Base-by-base conservation (phyloP, 2,797 vertebrate species). In the Decapterus maruadsi region DNA sequence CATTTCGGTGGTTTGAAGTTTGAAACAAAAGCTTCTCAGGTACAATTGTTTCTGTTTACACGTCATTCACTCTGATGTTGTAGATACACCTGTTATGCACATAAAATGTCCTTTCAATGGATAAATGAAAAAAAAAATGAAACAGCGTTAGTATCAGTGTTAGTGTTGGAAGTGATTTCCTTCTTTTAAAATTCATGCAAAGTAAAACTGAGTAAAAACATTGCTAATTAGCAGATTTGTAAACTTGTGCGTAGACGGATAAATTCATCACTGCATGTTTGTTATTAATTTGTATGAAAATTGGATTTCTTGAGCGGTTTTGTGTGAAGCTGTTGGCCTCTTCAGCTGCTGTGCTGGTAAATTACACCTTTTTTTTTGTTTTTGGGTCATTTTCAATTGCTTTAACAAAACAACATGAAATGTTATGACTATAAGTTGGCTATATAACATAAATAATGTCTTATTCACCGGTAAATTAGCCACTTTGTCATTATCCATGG, bases 21-120 rank as follows among this genome's bases (percentile, higher is more conserved):
- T 89, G 77, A 86, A 84, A 90, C 72, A 59, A 85, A 86, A 82
- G 87, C 89, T 93, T 92, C 94, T 95, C 94, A 95, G 95, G 94
- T 95, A 94, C 91, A 92, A 89, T 80, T 79, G 75, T 89, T 26
- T 92, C 81, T 90, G 92, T 95, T 94, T 94, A 95, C 94, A 93
- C 83, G 14, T 78, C 83, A 69, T 80, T 91, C 77, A 90, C 81
- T 84, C 86, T 60, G 75, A 81, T 87, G 75, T 91, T 89, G 85
- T 93, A 89, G 90, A 92, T 90, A 92, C 85, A 92, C 80, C 80
- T 73, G 74, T 82, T 83, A 87, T 92, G 89, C 90, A 92, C 86
- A 93, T 78, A 14, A 72, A 83, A 81, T 86, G 75, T 87, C 73
- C 60, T 89, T 82, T 82, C 63, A 77, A 84, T 61, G 19, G 88